Base-by-base conservation (phyloP, 2,888 invertebrate species). In the Hypomecis punctinalis region DNA sequence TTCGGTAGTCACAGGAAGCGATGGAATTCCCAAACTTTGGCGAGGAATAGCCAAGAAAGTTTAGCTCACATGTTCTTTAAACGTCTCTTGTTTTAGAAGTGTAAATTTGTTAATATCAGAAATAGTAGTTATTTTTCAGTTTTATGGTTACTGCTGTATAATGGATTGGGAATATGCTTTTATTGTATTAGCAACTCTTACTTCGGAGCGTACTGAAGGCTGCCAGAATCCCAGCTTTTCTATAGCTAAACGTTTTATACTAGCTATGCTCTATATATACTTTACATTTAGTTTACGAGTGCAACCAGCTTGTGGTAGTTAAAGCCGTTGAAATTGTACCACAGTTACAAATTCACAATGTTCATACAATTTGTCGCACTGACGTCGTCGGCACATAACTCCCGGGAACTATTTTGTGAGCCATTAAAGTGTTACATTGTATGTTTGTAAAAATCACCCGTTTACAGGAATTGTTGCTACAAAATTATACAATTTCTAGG, bases 291-390 rank as follows among this genome's bases (percentile, higher is more conserved):
- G 46, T 56, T 45, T 40, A 55, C 23, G 9, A 51, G 39, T 56
- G 45, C 51, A 9, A n/a, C 42, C 37, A 43, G 48, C 35, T 46
- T 55, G 46, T 58, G 45, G 40, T 53, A 59, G 56, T 60, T 60
- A 57, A 61, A 62, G 51, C 63, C 58, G 79, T 72, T 76, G 73
- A 76, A 83, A 81, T 75, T 72, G 73, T 80, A 78, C 74, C 75
- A 73, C 61, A 73, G 79, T 79, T 79, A 82, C 83, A 82, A 82
- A 88, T 85, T 81, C 79, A 81, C 82, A 83, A 83, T 80, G 82
- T 81, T 81, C 81, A 80, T 78, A 85, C 85, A 84, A 87, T 89
- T 88, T 88, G 87, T 88, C 83, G 81, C 74, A 71, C 77, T 81
- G 82, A 82, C 83, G 77, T 81, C 81, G 83, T 78, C 74, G 76